phyloP scores from a whole-genome alignment of 2,113 vertebrate genomes.

The Oreochromis spilurus region DNA sequence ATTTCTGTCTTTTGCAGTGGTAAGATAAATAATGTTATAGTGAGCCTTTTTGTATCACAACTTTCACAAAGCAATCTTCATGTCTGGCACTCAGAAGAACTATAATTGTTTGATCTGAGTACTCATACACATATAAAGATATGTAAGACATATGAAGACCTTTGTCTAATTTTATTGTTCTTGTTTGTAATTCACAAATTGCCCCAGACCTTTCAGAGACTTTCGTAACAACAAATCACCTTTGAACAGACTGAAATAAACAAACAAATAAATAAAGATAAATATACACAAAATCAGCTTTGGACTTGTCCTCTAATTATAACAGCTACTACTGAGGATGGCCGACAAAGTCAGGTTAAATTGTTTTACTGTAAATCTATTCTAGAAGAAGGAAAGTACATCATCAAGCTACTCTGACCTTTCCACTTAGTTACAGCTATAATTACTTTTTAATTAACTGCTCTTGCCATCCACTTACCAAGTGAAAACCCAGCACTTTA shows the following conservation, averaged over 20 bases:
- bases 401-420: conserved; percentile 25
- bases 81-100: neutral
- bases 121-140: neutral
- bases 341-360: neutral
- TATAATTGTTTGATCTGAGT: fast-evolving
- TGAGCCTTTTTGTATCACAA: neutral
- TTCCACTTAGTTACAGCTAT: conserved; percentile 30
- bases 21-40: neutral
- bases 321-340: neutral
- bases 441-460: conserved; percentile 48
- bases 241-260: neutral
- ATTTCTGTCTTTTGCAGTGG: neutral
- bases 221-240: fast-evolving
- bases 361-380: neutral
- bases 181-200: neutral
- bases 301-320: neutral
- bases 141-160: neutral
- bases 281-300: neutral
- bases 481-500: neutral
- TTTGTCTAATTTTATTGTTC: neutral
- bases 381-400: neutral
- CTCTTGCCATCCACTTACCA: neutral
- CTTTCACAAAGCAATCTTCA: neutral
- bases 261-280: neutral
- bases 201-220: neutral